Conservation (phyloP, 2,113 vertebrate genomes). For the Forbesichthys agassizii region DNA sequence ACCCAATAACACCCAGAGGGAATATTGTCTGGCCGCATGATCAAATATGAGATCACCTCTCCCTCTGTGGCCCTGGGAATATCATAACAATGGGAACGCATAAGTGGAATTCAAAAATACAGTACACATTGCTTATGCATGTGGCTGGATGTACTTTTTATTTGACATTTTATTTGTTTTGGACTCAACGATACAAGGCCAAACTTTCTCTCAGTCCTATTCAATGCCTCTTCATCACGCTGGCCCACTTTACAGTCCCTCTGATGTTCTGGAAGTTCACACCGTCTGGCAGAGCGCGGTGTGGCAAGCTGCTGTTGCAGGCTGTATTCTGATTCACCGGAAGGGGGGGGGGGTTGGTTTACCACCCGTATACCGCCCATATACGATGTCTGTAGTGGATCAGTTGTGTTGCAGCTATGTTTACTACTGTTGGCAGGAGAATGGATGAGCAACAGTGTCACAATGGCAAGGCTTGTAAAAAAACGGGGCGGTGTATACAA, state of each 20-base stretch:
- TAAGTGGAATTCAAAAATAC: no score
- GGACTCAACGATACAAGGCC: conserved; percentile 56
- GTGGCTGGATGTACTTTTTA: no score
- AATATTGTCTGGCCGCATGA: conserved; percentile 67
- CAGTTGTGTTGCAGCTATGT: conserved; percentile 25
- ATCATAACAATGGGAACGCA: no score
- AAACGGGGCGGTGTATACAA: background rate
- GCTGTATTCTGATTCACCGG: conserved; percentile 66
- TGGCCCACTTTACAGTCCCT: conserved; percentile 68
- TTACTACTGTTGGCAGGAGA: background rate
- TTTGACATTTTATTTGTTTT: background rate
- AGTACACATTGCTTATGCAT: no score
- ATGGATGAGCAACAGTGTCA: background rate
- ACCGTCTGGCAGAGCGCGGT: conserved; percentile 62
- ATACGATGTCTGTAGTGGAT: conserved; percentile 5
- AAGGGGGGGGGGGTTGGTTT: conserved; percentile 6
- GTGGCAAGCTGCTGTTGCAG: conserved; percentile 58
- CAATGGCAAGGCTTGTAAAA: background rate
- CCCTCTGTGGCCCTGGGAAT: conserved; percentile 17
- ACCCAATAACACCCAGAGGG: conserved; percentile 70
- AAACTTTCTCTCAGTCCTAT: conserved; percentile 21
- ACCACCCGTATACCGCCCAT: conserved; percentile 29
- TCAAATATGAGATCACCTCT: conserved; percentile 37
- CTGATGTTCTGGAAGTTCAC: conserved; percentile 68
- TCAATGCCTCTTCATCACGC: conserved; percentile 30